Percentiles rank a stretch among this genome's conserved stretches.
Evolutionary conservation across 2,888 invertebrate species (phyloP).

Genomic region (Drosophila nigricruria): DNA sequence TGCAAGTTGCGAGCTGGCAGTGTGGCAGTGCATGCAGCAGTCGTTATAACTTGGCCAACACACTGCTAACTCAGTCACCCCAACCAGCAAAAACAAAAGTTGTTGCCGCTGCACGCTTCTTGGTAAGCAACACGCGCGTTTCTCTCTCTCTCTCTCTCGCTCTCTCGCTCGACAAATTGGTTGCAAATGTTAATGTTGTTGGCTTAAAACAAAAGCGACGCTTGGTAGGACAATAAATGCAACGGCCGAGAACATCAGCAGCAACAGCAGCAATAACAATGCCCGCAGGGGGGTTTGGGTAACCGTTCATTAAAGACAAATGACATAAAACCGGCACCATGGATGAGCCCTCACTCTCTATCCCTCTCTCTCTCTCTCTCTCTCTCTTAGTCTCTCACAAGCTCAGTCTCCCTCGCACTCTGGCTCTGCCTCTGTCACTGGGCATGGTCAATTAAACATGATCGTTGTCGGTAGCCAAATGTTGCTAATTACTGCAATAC

Average conservation of each 20-base stretch:
- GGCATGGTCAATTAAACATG: conserved; percentile 83
- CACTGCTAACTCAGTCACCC: conserved; percentile 21
- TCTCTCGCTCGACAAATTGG: conserved; percentile 66
- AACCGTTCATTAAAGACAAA: conserved; percentile 75
- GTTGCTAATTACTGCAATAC: conserved; percentile 68
- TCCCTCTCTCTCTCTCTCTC: conserved; percentile 2
- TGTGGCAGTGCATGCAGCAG: background rate
- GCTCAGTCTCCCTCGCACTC: background rate
- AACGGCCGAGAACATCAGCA: conserved; percentile 45
- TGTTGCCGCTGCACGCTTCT: conserved; percentile 53
- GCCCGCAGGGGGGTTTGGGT: conserved; percentile 36
- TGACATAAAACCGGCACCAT: conserved; percentile 59
- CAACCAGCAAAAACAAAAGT: conserved; percentile 14
- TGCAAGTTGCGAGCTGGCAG: background rate
- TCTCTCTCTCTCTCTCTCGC: conserved; percentile 50
- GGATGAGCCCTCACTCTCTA: conserved; percentile 14
- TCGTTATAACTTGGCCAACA: background rate
- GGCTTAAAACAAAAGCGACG: conserved; percentile 75
- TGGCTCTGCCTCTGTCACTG: conserved; percentile 11
- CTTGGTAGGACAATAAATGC: conserved; percentile 64
- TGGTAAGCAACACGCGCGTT: conserved; percentile 37
- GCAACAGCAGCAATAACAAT: conserved; percentile 29
- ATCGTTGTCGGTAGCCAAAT: conserved; percentile 72
- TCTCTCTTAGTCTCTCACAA: too few species aligned
- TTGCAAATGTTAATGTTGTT: conserved; percentile 68